Base-by-base conservation (phyloP, 2,797 vertebrate species). In the Melanotaenia pygmaea region DNA sequence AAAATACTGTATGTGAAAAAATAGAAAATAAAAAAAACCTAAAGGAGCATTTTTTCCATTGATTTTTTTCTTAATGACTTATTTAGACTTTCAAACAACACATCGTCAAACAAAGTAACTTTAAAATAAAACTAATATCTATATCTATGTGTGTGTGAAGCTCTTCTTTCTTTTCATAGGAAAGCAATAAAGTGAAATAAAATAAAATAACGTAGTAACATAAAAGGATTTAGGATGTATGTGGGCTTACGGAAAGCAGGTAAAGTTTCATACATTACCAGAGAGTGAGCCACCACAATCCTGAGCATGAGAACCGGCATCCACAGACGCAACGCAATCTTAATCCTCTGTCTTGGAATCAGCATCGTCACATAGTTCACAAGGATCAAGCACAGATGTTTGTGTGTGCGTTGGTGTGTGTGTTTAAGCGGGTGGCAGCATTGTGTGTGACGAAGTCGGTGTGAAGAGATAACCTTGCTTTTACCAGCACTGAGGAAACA, bases 261-360 rank as follows among this genome's bases (percentile, higher is more conserved):
- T 35, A 14, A 30, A 5, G 45, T 59, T 62, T 74, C 14, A 86
- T 88, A 90, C 90, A 0, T 88, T 90, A 93, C 92, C 92, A 71
- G 80, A 79, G 81, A 66, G 70, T 95, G 94, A 78, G 96, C 97
- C 86, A 95, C 94, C 83, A 99, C 97, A 88, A 99, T 99, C 94
- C 97, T 95, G 82, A 99, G 94, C 94, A 98, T 95, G 91, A 99
- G 95, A 84, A 99, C 94, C 0, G 97, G 98, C 80, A 98, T 96
- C 98, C 97, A 99, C 90, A 98, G 95, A 56, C 94, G 93, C 94
- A 98, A 89, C 74, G 96, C 96, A 85, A 98, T 97, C 94, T 96
- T 97, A 92, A 98, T 96, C 89, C 94, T 96, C 92, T 96, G 95
- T 91, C 96, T 95, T 72, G 96, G 95, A 72, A 94, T 95, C 94